Base-by-base conservation (phyloP, 1,140 invertebrate species). In the Ylistrum balloti region DNA sequence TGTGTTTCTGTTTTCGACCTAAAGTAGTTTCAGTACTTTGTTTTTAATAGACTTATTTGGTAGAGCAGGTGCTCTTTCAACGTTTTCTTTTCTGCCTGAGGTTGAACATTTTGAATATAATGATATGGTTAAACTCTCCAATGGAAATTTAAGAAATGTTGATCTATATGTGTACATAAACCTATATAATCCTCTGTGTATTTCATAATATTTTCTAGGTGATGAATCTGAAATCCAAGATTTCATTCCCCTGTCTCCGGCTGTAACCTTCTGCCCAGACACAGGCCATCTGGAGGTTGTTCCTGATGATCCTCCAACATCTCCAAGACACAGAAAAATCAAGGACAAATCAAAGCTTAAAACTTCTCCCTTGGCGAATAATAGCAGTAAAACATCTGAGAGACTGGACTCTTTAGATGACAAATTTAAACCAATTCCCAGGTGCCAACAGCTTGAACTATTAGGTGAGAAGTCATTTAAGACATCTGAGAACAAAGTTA, bases 241-340 rank as follows among this genome's bases (percentile, higher is more conserved):
- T 86, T 89, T 93, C 86, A 87, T 95, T 56, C 95, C 95, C 15
- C 45, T 93, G 33, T 94, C 95, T 2, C 94, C 95, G 20, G 91
- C 90, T 15, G 87, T 93, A 33, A 89, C 91, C 48, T 94, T 93
- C 33, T 93, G 93, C 86, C 85, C 89, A 33, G 93, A 93, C 17
- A 94, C 90, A 33, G 94, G 93, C 34, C 91, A 93, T 28, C 90
- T 95, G 86, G 92, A 93, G 32, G 34, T 93, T 28, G 56, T 93
- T 28, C 88, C 90, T 22, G 89, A 93, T 33, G 88, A 89, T 45
- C 32, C 33, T 15, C 85, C 48, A 74, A 20, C 85, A 41, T 89
- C 89, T 20, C 87, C 88, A 48, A 87, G 38, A 56, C 89, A 33
- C 15, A 92, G 41, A 56, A 91, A 88, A 88, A 86, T 34, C 28